These are phyloP conservation scores for Zeugodacus cucurbitae DNA, from an alignment of 1,140 invertebrate genomes.

Conservation along the genomic window DNA sequence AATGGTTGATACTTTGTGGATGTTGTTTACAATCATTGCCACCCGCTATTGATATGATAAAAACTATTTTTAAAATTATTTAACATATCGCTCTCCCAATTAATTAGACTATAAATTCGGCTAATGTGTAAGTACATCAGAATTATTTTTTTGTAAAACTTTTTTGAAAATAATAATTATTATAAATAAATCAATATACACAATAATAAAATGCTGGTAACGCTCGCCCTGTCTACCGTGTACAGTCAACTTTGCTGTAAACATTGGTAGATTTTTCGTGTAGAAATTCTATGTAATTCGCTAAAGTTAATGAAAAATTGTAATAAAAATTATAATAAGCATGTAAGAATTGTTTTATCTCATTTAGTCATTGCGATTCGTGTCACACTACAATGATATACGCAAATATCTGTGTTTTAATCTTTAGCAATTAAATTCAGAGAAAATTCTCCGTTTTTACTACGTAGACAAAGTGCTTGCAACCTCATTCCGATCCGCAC, in stretches of 20 bases:
- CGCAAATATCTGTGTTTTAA: neutral
- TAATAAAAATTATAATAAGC: neutral
- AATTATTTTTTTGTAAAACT: too few relatives aligned
- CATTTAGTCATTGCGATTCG: neutral
- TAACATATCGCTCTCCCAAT: too few relatives aligned
- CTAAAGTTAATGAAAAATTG: neutral
- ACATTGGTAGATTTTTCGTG: neutral
- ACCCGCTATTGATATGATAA: too few relatives aligned
- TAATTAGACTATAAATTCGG: too few relatives aligned
- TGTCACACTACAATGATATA: neutral
- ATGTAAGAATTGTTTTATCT: neutral
- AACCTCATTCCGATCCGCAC: neutral
- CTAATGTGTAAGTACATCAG: too few relatives aligned
- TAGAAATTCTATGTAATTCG: neutral
- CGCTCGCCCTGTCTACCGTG: neutral
- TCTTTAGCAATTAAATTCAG: neutral
- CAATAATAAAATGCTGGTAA: neutral
- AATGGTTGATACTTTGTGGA: too few relatives aligned
- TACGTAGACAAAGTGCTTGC: conserved; percentile 18
- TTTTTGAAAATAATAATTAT: too few relatives aligned
- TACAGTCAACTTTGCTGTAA: conserved; percentile 26
- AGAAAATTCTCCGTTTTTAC: neutral
- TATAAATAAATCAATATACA: too few relatives aligned
- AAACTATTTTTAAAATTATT: too few relatives aligned
- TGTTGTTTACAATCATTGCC: too few relatives aligned